Evolutionary conservation across 2,113 vertebrate species (phyloP).

Genomic region (Cairina moschata): DNA sequence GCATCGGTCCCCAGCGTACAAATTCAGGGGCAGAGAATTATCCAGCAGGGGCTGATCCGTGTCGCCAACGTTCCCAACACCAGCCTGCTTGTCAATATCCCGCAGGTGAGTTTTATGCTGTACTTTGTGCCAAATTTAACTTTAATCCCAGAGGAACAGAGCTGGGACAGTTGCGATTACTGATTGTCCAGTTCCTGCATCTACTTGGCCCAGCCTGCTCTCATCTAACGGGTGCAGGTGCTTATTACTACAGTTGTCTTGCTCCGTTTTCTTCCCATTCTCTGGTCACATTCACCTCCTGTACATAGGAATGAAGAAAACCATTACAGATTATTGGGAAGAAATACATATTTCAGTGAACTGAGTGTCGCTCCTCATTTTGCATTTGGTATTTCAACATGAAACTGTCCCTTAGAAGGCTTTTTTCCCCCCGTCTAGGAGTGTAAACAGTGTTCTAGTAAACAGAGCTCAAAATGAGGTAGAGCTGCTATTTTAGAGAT

Average conservation of each 20-base stretch:
- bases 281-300: neutral
- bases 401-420: neutral
- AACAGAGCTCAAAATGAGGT: neutral
- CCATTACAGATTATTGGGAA: neutral
- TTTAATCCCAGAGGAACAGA: neutral
- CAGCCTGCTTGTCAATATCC: constrained; percentile 93
- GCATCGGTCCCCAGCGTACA: constrained; percentile 93
- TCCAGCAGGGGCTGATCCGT: constrained; percentile 96
- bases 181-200: no score
- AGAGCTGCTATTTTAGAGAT: accelerated
- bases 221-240: accelerated
- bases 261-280: neutral
- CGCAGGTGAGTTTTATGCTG: constrained; percentile 74
- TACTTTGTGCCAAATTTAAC: accelerated
- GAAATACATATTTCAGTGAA: neutral
- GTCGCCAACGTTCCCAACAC: constrained; percentile 93
- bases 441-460: neutral
- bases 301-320: neutral
- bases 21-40: constrained; percentile 94
- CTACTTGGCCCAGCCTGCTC: neutral
- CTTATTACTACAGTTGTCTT: no score
- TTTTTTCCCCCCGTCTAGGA: neutral
- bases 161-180: neutral
- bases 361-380: neutral
- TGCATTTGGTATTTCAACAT: neutral